Evolutionary conservation across 1,140 invertebrate genomes (phyloP), one percentile per base, ranked within the genome.

Genomic region (Himalopsyche phryganea): DNA sequence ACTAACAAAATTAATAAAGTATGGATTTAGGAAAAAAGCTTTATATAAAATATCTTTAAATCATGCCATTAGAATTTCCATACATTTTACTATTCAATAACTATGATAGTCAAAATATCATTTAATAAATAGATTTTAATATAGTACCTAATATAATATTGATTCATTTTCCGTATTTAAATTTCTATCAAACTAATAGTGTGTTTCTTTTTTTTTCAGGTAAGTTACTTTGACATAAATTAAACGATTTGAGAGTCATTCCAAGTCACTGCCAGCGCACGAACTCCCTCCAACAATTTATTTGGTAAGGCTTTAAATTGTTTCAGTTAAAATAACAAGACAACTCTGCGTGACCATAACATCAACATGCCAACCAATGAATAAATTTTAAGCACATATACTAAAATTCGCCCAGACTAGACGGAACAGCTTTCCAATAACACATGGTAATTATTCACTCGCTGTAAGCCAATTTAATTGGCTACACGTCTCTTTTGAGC

Each of bases 181-280:
- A 28, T 28, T 28, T 5, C 23, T 9, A 28, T 28, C 4, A 3
- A 28, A 28, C 23, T 28, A 28, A 28, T 28, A 5, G n/a, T 28
- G 23, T 28, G 23, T 48, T 48, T 48, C 23, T 18, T 48, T 7
- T 48, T 19, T 48, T 48, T 48, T 10, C 46, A 48, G 46, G 46
- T 48, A 48, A 48, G 46, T 48, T 32, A 19, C 14, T 20, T 48
- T 28, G 23, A 28, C 9, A 9, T 28, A 9, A 28, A 44, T 10
- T 18, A 44, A 10, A 14, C 19, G 11, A 44, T 44, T 14, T 44
- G 17, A 5, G 17, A 41, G 11, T 10, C 15, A 10, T 10, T 13
- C 15, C 42, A 44, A 44, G 15, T 17, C 42, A 44, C 13, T 14
- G 10, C 2, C 19, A 10, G 17, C 42, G 42, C 42, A 14, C 9